Base-by-base conservation (phyloP, 2,888 invertebrate species). In the Stenotaenia linearis region DNA sequence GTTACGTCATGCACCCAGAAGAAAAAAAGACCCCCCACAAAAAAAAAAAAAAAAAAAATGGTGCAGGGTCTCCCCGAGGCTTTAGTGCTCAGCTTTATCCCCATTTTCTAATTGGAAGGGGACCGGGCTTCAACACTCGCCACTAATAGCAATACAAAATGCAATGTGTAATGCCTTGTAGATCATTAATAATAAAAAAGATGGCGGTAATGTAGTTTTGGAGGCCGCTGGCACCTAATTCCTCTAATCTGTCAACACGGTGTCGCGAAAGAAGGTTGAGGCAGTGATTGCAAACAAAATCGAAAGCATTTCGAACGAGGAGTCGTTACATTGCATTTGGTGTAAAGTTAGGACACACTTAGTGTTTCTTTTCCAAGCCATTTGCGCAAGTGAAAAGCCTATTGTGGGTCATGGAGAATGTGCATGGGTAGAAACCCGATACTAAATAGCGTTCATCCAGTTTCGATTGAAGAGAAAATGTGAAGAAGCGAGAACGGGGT, bases 301-400 rank as follows among this genome's bases (percentile, higher is more conserved):
- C 56, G 56, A 56, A 56, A 56, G n/a, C 21, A 56, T 56, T 56
- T 56, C 56, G 56, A 56, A 56, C 21, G 18, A 56, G 56, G 23
- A 56, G 56, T 56, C 56, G 56, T 56, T 56, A 56, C 56, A 56
- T 56, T 56, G 56, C 56, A 56, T 56, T 56, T 56, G 56, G 56
- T 56, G 56, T 18, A 56, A 56, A 56, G 56, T 56, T 56, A 56
- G 56, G 56, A 56, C 56, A 23, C 56, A 56, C 56, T 56, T 56
- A 56, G 56, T 56, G 56, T 56, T 56, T 56, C 56, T 56, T 56
- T 56, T 56, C 56, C 56, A 56, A 18, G 56, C 56, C 56, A 56
- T 56, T 56, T 56, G 56, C 56, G 1, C 4, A 7, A 4, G 56
- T 21, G 56, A 56, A 56, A 56, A 56, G 56, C 56, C 56, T 56